Evolutionary conservation across 1,140 invertebrate species (phyloP).

Genomic region (Atta texana): DNA sequence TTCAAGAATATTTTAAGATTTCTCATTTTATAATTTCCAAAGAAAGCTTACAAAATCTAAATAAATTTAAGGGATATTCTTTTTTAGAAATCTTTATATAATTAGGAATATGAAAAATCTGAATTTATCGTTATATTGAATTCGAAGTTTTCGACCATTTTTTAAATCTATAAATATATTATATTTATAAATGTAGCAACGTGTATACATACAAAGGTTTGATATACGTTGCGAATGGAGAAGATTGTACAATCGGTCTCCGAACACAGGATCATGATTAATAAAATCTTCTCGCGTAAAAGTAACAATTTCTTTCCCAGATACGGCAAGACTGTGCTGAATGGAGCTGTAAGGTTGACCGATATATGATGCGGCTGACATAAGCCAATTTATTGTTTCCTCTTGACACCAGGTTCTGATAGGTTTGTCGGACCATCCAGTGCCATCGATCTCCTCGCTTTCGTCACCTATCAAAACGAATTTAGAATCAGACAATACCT

Average conservation of each 20-base stretch:
- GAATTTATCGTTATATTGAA: background rate
- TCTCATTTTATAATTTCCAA: no score
- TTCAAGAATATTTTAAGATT: no score
- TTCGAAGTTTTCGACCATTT: background rate
- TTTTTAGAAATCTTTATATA: no score
- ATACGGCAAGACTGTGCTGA: conserved; percentile 84
- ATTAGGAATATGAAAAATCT: no score
- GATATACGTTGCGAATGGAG: conserved; percentile 84
- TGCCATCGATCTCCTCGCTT: conserved; percentile 78
- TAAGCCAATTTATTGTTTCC: conserved; percentile 87
- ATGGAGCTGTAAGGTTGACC: conserved; percentile 85
- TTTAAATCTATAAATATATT: background rate
- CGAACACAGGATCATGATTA: conserved; percentile 83
- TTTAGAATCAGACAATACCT: background rate
- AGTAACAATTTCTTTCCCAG: conserved; percentile 84
- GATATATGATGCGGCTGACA: conserved; percentile 84
- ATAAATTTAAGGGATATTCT: no score
- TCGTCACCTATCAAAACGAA: conserved; percentile 75
- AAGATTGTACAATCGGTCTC: conserved; percentile 83
- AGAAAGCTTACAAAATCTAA: no score
- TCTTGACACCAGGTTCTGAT: conserved; percentile 86
- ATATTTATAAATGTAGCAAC: background rate
- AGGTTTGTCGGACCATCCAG: conserved; percentile 86
- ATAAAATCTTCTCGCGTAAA: conserved; percentile 86
- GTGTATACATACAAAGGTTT: conserved; percentile 78